These are phyloP conservation scores for Gymnogyps californianus DNA, from an alignment of 2,113 vertebrate species.

Conservation along the genomic window DNA sequence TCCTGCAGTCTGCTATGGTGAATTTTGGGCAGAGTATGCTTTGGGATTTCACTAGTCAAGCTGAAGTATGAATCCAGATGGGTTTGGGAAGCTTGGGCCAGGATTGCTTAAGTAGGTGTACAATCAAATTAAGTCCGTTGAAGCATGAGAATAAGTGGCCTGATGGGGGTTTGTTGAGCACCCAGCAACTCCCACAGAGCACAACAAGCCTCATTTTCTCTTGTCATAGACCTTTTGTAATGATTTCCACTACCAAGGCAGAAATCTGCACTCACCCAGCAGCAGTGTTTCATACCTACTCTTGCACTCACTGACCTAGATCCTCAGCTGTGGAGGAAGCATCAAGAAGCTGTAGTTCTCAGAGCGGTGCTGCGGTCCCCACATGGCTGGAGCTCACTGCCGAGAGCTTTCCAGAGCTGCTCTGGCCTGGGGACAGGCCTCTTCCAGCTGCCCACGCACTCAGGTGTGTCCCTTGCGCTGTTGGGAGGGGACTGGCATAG, in stretches of 20 bases:
- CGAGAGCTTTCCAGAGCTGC: neutral
- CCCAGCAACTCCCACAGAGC: neutral
- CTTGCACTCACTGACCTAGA: neutral
- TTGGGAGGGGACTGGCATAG: neutral
- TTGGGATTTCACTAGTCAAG: neutral
- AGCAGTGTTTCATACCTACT: neutral
- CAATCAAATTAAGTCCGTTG: neutral
- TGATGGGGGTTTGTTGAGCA: neutral
- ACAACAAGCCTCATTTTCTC: neutral
- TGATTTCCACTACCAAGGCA: neutral
- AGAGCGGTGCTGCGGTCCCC: neutral
- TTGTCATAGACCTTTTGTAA: neutral
- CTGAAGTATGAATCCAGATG: neutral
- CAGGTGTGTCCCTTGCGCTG: neutral
- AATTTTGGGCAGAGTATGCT: neutral
- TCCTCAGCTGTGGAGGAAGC: neutral
- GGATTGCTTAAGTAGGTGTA: neutral
- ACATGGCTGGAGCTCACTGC: neutral
- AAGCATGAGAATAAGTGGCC: neutral
- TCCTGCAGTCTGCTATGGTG: neutral
- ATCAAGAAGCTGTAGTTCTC: neutral
- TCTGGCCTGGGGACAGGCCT: neutral
- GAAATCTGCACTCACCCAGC: neutral
- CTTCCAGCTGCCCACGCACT: neutral
- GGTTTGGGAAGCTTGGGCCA: neutral